A percentile compares a stretch with the other conserved stretches of the same genome.
Conservation (phyloP, 2,888 invertebrate species). For the Nymphalis polychloros region DNA sequence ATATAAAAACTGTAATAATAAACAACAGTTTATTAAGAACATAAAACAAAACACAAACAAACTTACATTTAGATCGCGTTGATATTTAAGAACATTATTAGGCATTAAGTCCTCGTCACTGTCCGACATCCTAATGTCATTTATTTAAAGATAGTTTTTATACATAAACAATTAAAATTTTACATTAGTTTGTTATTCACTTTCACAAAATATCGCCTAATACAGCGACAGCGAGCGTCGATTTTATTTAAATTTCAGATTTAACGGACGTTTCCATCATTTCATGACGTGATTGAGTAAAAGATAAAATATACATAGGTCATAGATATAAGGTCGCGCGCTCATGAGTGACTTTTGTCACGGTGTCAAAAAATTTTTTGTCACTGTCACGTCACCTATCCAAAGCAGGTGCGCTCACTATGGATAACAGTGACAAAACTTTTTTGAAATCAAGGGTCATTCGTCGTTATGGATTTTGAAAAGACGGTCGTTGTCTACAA, state of each 20-base stretch:
- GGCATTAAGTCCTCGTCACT: slow-evolving; percentile 58
- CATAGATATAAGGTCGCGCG: too few species aligned
- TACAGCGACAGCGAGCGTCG: slow-evolving; percentile 26
- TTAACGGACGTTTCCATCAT: slow-evolving; percentile 5
- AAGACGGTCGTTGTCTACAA: too few species aligned
- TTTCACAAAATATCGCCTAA: slow-evolving; percentile 18
- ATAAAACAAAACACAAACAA: slow-evolving; percentile 11
- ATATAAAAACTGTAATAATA: neutral
- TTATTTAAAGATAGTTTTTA: neutral
- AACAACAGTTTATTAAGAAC: neutral
- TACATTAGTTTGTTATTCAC: slow-evolving; percentile 1
- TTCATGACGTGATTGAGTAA: neutral
- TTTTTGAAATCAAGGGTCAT: too few species aligned
- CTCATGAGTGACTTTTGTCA: too few species aligned
- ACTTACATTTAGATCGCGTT: slow-evolving; percentile 57
- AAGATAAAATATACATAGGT: too few species aligned
- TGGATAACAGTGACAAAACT: too few species aligned
- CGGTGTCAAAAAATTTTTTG: too few species aligned
- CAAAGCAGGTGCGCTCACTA: too few species aligned
- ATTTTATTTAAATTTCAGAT: slow-evolving; percentile 15
- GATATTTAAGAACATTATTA: slow-evolving; percentile 51
- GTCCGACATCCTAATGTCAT: slow-evolving; percentile 48
- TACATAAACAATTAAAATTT: neutral
- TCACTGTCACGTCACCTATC: too few species aligned
- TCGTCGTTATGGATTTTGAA: too few species aligned